Evolutionary conservation across 2,888 invertebrate species (phyloP), one percentile per base, ranked within the genome.

Genomic region (Cheilosia impressa): DNA sequence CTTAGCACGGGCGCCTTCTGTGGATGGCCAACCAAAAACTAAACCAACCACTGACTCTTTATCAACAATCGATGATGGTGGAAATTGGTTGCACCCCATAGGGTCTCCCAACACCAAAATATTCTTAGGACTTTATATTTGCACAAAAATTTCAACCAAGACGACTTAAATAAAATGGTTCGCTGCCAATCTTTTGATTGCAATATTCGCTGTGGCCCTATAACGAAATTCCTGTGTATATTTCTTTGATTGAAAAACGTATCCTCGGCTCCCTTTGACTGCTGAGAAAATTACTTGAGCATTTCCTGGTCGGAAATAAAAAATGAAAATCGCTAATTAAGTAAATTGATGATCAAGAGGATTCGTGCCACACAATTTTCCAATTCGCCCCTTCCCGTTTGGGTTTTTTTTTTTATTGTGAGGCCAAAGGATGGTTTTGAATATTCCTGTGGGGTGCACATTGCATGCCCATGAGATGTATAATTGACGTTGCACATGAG

Each of bases 341-440:
- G 85, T 85, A 72, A 85, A 85, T 81, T 85, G 85, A 81, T 81
- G 85, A 81, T 76, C 81, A 58, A 81, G 81, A 72, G 81, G 52
- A 43, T 72, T 75, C 75, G 57, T 71, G 65, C 57, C 53, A 62
- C 68, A 76, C 31, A 31, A 63, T 81, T 81, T 22, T 52, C 17
- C 57, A 17, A 15, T 22, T 43, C 53, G 24, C n/a, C 22, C 10
- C 17, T 52, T 43, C 47, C 9, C 41, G 17, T 15, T 7, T 45
- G 55, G 22, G 13, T 31, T 22, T n/a, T 31, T n/a, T 9, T 53
- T 22, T 53, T 27, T 15, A 10, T 27, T 50, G 47, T 27, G 15
- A 31, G 2, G n/a, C 13, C 24, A 68, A 60, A 60, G 60, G 68
- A 68, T 63, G 55, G 38, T 58, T 66, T 75, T 66, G 50, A 66